Percentiles rank a stretch among this genome's conserved stretches.
Conservation (phyloP, 2,113 vertebrate genomes). For the Lota lota region DNA sequence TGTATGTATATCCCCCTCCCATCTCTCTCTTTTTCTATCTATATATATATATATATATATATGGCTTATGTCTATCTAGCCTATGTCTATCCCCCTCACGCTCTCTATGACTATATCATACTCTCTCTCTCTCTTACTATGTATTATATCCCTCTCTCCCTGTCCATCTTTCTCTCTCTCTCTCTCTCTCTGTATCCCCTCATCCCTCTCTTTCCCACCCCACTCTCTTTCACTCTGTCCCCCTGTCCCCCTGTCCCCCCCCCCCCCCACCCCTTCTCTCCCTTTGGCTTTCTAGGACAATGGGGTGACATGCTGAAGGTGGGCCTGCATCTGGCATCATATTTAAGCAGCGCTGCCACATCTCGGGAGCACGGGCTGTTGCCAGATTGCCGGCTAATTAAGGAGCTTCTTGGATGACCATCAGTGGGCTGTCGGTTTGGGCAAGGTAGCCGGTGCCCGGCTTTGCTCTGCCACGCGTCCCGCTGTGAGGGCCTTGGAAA, state of each 20-base stretch:
- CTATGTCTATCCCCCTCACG: too few species aligned
- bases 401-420: slow-evolving; percentile 81
- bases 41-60: too few species aligned
- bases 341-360: slow-evolving; percentile 75
- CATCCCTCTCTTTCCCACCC: too few species aligned
- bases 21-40: too few species aligned
- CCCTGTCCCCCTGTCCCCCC: too few species aligned
- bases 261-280: background rate
- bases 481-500: slow-evolving; percentile 72
- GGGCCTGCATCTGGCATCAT: slow-evolving; percentile 77
- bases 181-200: slow-evolving; percentile 1
- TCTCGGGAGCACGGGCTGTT: slow-evolving; percentile 73
- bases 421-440: slow-evolving; percentile 74
- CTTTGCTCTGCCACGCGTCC: slow-evolving; percentile 62
- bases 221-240: too few species aligned
- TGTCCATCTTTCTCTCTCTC: slow-evolving; percentile 18
- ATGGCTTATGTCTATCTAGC: too few species aligned
- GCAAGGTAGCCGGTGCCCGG: slow-evolving; percentile 70
- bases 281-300: slow-evolving; percentile 53
- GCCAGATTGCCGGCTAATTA: slow-evolving; percentile 82
- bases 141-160: too few species aligned
- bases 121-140: too few species aligned
- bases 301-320: slow-evolving; percentile 78
- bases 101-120: too few species aligned
- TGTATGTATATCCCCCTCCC: too few species aligned